A percentile compares a stretch with the other conserved stretches of the same genome.
phyloP scores from a whole-genome alignment of 1,140 invertebrate species.

The Ylistrum balloti region DNA sequence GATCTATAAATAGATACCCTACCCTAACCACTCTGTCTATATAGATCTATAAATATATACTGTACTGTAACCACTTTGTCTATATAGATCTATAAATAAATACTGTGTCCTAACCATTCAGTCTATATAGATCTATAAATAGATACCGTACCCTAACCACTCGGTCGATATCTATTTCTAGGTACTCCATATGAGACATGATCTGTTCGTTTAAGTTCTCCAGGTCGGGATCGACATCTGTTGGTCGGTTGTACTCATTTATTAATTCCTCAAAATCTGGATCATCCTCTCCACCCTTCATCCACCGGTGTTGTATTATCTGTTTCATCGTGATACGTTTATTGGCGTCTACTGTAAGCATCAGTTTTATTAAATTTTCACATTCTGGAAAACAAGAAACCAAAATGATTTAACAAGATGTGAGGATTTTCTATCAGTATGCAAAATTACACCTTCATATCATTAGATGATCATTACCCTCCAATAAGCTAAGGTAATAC shows the following conservation, averaged over 20 bases:
- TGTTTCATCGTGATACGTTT: slow-evolving; percentile 92
- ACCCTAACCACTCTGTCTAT: too few relatives aligned
- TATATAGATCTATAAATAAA: too few relatives aligned
- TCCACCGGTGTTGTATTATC: slow-evolving; percentile 95
- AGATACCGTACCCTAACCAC: slow-evolving; percentile 87
- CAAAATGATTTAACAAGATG: too few relatives aligned
- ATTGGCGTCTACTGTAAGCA: slow-evolving; percentile 94
- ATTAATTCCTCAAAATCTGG: slow-evolving; percentile 64
- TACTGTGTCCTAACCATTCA: too few relatives aligned
- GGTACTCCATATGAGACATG: slow-evolving; percentile 94
- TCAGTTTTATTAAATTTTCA: slow-evolving; percentile 95
- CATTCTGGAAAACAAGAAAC: slow-evolving; percentile 87
- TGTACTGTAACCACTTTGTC: too few relatives aligned
- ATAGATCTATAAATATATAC: too few relatives aligned
- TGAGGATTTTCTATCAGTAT: too few relatives aligned
- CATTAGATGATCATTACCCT: too few relatives aligned
- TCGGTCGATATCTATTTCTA: slow-evolving; percentile 94
- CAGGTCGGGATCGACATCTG: slow-evolving; percentile 77
- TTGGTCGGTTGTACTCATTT: slow-evolving; percentile 66
- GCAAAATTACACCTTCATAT: too few relatives aligned
- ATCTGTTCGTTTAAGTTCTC: slow-evolving; percentile 92
- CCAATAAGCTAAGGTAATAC: too few relatives aligned
- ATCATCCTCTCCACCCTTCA: slow-evolving; percentile 85
- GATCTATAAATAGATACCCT: neutral
- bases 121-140: too few relatives aligned